Evolutionary conservation across 2,113 vertebrate genomes (phyloP).

Genomic region (Oryzias celebensis): DNA sequence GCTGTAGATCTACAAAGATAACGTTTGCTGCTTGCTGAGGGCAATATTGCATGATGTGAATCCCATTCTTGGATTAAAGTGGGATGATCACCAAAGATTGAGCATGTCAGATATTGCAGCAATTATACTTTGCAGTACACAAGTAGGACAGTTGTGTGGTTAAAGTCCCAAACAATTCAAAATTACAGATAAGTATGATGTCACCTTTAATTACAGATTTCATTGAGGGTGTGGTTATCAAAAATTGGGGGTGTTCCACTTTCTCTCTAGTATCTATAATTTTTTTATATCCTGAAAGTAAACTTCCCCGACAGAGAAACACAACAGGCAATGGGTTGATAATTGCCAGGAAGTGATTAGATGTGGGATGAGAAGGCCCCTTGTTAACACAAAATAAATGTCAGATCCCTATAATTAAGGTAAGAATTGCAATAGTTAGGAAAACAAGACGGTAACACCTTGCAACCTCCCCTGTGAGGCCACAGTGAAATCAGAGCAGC

Average conservation of each 20-base stretch:
- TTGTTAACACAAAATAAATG: slow-evolving; percentile 62
- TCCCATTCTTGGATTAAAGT: slow-evolving; percentile 21
- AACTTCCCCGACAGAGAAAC: slow-evolving; percentile 42
- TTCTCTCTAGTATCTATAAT: slow-evolving; percentile 23
- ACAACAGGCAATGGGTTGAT: slow-evolving; percentile 30
- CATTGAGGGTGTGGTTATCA: neutral
- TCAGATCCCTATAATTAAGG: slow-evolving; percentile 60
- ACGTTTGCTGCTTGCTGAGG: slow-evolving; percentile 19
- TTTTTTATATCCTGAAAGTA: slow-evolving; percentile 46
- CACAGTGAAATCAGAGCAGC: slow-evolving; percentile 1
- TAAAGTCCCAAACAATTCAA: neutral
- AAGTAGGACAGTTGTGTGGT: slow-evolving; percentile 6
- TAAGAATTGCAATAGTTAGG: slow-evolving; percentile 53
- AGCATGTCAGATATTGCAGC: neutral
- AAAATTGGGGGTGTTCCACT: slow-evolving; percentile 1
- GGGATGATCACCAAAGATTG: slow-evolving; percentile 3
- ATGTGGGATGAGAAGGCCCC: slow-evolving; percentile 42
- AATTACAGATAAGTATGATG: neutral
- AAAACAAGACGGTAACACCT: slow-evolving; percentile 46
- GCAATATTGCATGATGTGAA: slow-evolving; percentile 14
- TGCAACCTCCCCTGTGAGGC: slow-evolving; percentile 27
- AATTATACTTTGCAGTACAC: neutral
- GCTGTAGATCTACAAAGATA: slow-evolving; percentile 53
- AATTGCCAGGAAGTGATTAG: slow-evolving; percentile 56
- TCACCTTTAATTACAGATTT: neutral